phyloP scores from a whole-genome alignment of 2,888 invertebrate species.

The Hirtodrosophila confusa region DNA sequence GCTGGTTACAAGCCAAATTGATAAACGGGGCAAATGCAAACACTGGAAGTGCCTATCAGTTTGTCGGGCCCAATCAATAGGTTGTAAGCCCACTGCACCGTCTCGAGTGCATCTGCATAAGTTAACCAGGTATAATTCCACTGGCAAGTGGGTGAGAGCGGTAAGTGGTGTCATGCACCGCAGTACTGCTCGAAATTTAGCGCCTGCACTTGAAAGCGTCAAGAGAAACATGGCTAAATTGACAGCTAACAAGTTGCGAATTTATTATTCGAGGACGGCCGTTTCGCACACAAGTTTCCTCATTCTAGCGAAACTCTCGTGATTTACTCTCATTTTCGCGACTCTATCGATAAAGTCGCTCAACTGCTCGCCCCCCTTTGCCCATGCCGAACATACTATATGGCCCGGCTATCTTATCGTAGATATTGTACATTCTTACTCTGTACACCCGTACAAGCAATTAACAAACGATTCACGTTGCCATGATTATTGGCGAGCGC shows the following conservation, averaged over 20 bases:
- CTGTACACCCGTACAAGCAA: slow-evolving; percentile 77
- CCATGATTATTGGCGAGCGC: slow-evolving; percentile 33
- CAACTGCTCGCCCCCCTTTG: slow-evolving; percentile 1
- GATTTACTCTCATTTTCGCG: slow-evolving; percentile 19
- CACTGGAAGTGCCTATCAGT: slow-evolving; percentile 26
- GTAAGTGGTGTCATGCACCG: not conserved
- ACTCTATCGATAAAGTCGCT: slow-evolving; percentile 33
- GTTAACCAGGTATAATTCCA: slow-evolving; percentile 47
- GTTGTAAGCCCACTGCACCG: slow-evolving; percentile 13
- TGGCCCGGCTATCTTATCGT: slow-evolving; percentile 68
- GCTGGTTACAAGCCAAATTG: slow-evolving; percentile 29
- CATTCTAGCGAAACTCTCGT: slow-evolving; percentile 39
- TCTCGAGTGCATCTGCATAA: slow-evolving; percentile 48
- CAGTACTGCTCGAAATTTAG: slow-evolving; percentile 4
- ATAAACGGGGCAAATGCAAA: slow-evolving; percentile 20
- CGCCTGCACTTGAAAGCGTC: slow-evolving; percentile 24
- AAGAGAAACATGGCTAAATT: slow-evolving; percentile 12
- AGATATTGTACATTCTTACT: slow-evolving; percentile 61
- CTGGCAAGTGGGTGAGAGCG: slow-evolving; percentile 28
- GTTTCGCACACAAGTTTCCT: slow-evolving; percentile 24
- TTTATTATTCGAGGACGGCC: slow-evolving; percentile 9
- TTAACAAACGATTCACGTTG: slow-evolving; percentile 75
- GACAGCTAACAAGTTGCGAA: slow-evolving; percentile 16
- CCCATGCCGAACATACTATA: slow-evolving; percentile 10
- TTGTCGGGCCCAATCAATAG: slow-evolving; percentile 2